phyloP scores from a whole-genome alignment of 2,797 vertebrate genomes.

The Ispidina picta region DNA sequence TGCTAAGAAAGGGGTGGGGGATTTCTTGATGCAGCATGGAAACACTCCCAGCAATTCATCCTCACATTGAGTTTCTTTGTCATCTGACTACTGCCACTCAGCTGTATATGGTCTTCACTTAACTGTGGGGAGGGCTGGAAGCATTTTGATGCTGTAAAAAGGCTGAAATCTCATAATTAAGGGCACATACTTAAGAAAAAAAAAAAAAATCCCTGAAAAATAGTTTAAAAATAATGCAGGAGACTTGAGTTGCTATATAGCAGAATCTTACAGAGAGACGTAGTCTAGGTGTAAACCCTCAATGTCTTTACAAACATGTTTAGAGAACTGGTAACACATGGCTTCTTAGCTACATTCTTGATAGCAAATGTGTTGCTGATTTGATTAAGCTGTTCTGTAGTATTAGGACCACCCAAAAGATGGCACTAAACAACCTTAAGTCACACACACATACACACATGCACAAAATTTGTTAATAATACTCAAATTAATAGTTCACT shows the following conservation, averaged over 20 bases:
- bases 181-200: background rate
- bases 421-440: constrained; percentile 73
- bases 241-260: background rate
- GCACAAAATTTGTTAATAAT: background rate
- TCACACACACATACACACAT: background rate
- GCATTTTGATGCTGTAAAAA: background rate
- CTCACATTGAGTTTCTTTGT: background rate
- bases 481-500: background rate
- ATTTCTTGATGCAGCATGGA: constrained; percentile 10
- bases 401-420: constrained; percentile 75
- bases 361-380: background rate
- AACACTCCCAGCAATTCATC: constrained; percentile 24
- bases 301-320: background rate
- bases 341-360: background rate
- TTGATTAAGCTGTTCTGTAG: constrained; percentile 49
- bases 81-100: constrained; percentile 9
- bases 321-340: background rate
- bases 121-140: background rate
- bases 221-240: background rate
- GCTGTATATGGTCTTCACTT: background rate
- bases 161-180: background rate
- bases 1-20: background rate
- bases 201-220: background rate
- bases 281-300: background rate
- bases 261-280: background rate